Evolutionary conservation across 1,140 invertebrate genomes (phyloP), one percentile per base, ranked within the genome.

Genomic region (Streblospio benedicti): DNA sequence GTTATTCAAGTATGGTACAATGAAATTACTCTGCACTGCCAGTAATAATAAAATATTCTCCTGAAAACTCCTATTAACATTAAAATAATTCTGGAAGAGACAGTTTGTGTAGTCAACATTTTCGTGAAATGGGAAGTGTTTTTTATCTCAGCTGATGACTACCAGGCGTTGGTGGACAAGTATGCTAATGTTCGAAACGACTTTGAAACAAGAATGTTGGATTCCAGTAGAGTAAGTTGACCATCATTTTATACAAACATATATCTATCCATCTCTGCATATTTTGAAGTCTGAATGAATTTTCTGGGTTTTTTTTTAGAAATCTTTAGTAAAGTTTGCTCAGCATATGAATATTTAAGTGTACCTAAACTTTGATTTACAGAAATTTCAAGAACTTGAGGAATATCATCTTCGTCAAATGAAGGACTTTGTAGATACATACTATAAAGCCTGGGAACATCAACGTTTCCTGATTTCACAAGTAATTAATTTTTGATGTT

Each of bases 371-470:
- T 12, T 35, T 58, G 6, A 23, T 60, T 79, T 72, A 54, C 66
- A 86, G 86, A 88, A 90, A 73, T 97, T 96, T 75, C 93, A 97
- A 84, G 88, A 91, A 76, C 85, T 95, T 25, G 93, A 96, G 78
- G 89, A 93, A 71, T 83, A 85, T 54, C 91, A 96, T 80, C 79
- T 96, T 64, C 87, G 85, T 67, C 90, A 94, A 74, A 95, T 97
- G 91, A 93, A 94, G 74, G 89, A 94, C 65, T 96, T 95, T 82
- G 82, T 96, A 47, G 89, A 88, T 69, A 85, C 85, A 20, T 97
- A 94, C 79, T 85, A 87, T 53, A 86, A 91, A 71, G 85, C 93
- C 56, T 82, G 93, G 60, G 87, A 92, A 74, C 87, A 86, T 70
- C 91, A 92, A 76, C 90, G 93, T 79, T 87, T 89, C 64, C 82